phyloP scores from a whole-genome alignment of 2,797 vertebrate genomes.

The Pseudochirops corinnae region DNA sequence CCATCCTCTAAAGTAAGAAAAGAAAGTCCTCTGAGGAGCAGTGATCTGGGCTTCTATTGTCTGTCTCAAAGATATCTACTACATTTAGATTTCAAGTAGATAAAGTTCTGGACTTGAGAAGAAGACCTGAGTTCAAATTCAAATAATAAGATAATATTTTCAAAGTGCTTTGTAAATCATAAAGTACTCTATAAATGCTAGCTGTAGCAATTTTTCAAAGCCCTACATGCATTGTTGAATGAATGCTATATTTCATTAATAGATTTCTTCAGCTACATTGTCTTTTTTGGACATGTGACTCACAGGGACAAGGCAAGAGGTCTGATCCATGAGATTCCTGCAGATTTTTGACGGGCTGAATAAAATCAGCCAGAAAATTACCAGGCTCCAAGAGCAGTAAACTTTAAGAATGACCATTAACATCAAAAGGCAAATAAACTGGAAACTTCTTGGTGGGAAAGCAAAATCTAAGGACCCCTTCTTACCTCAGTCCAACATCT shows the following conservation, averaged over 20 bases:
- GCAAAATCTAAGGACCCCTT: conserved; percentile 35
- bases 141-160: neutral
- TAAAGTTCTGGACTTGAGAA: neutral
- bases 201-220: neutral
- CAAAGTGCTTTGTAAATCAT: neutral
- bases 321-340: neutral
- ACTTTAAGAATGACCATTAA: conserved; percentile 4
- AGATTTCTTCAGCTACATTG: neutral
- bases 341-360: neutral
- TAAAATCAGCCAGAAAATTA: neutral
- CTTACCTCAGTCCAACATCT: conserved; percentile 8
- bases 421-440: conserved; percentile 14
- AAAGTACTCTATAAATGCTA: neutral
- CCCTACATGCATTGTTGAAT: neutral
- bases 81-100: neutral
- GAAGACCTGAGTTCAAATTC: neutral
- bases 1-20: neutral
- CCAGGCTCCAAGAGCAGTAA: neutral
- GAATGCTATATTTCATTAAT: neutral
- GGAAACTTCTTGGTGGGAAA: conserved; percentile 49
- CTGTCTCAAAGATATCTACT: neutral
- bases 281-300: neutral
- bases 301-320: neutral
- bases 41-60: neutral
- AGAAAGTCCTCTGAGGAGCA: neutral